Base-by-base conservation (phyloP, 2,797 vertebrate genomes). In the Pseudochromis fuscus region DNA sequence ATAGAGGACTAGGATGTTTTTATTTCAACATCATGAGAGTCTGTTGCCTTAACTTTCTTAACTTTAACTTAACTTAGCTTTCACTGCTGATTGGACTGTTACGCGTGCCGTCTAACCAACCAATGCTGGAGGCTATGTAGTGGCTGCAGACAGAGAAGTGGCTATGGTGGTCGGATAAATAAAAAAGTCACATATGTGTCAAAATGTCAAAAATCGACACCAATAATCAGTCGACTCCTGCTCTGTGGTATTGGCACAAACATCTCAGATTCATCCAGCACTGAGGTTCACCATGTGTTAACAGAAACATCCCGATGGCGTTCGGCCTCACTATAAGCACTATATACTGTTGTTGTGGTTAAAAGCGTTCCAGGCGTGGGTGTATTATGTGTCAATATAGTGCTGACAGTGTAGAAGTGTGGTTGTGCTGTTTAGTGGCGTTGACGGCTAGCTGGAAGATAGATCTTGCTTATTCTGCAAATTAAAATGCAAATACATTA, bases 341-440 rank as follows among this genome's bases (percentile, higher is more conserved):
- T 23, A 33, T 23, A 33, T 25, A 18, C 38, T 23, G 13, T 12
- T 18, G 27, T 60, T 49, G 19, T 69, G 48, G 28, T 19, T 21
- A 28, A 72, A 57, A 16, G 13, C 23, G 1, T n/a, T 55, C 16
- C 11, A 2, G 27, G 49, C 53, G 62, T 59, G 57, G 58, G 42
- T 18, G 25, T 72, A 15, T 65, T n/a, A n/a, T n/a, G n/a, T 57
- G 33, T 65, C 38, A 61, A 58, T 48, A 42, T 55, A 59, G 46
- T 55, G 45, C 48, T 72, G 44, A 57, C 25, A 42, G 35, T 49
- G 35, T 51, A 16, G 21, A 18, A 23, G 31, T 42, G 10, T 23
- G 11, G 49, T 51, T 38, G 27, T 51, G 37, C 24, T n/a, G n/a
- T n/a, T 19, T 51, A 42, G 7, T 42, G 38, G 38, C 18, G 23